phyloP scores from a whole-genome alignment of 92 coral and sea anemone genomes.

The Palythoa grandiflora region DNA sequence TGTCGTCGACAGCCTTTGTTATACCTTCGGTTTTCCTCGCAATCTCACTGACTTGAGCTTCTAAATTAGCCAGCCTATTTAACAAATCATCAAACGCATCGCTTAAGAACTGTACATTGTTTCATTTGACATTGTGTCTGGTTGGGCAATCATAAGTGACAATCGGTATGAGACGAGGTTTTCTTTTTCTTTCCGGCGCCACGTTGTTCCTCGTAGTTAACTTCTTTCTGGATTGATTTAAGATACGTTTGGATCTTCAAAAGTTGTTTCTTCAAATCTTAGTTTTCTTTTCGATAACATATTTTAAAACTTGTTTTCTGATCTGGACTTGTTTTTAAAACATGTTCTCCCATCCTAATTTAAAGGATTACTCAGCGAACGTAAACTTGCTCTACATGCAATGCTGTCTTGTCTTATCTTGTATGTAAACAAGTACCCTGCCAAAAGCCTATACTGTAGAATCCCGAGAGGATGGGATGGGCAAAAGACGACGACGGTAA shows the following conservation, averaged over 20 bases:
- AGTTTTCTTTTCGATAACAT: background rate
- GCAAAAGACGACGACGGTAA: slow-evolving; percentile 39
- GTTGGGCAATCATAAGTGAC: slow-evolving; percentile 23
- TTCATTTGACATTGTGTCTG: slow-evolving; percentile 16
- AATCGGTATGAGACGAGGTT: background rate
- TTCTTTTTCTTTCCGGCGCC: background rate
- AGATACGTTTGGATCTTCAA: background rate
- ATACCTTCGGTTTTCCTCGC: slow-evolving; percentile 12
- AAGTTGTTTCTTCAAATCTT: background rate
- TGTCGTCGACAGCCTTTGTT: slow-evolving; percentile 36
- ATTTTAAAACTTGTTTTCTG: too few relatives aligned
- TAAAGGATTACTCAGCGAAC: background rate
- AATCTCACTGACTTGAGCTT: slow-evolving; percentile 2
- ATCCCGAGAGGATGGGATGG: slow-evolving; percentile 50
- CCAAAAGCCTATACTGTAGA: slow-evolving; percentile 16
- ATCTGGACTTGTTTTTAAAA: too few relatives aligned
- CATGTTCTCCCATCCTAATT: too few relatives aligned
- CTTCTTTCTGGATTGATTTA: background rate
- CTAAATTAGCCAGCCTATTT: slow-evolving; percentile 4
- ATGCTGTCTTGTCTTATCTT: too few relatives aligned
- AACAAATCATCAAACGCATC: background rate
- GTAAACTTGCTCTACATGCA: background rate
- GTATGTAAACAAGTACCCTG: too few relatives aligned
- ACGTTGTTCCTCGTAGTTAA: slow-evolving; percentile 20
- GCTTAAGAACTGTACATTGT: slow-evolving; percentile 14